Percentiles rank a stretch among this genome's conserved stretches.
phyloP scores from a whole-genome alignment of 37 sponge, comb jelly and placozoan species.

The Chondrilla cf. caribensis region DNA sequence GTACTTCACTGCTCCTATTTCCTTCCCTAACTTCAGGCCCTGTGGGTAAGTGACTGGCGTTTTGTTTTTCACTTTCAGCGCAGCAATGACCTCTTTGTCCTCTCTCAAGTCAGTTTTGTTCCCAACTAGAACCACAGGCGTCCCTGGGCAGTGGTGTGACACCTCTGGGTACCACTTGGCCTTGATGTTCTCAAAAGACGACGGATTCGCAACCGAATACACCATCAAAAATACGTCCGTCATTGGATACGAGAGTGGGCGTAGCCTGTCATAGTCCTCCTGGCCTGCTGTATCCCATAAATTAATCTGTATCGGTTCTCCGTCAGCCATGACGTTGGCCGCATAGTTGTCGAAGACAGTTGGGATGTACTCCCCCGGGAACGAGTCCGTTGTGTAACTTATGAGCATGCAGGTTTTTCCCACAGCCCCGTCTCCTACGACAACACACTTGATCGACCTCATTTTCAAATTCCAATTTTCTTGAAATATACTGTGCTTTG shows the following conservation, averaged over 20 bases:
- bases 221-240: slow-evolving; percentile 78
- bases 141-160: slow-evolving; percentile 79
- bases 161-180: slow-evolving; percentile 82
- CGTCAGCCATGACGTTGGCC: slow-evolving; percentile 68
- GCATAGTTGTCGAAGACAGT: slow-evolving; percentile 90
- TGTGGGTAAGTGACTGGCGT: slow-evolving; percentile 67
- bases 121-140: slow-evolving; percentile 81
- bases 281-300: slow-evolving; percentile 93
- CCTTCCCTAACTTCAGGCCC: slow-evolving; percentile 67
- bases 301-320: slow-evolving; percentile 62
- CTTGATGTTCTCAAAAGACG: slow-evolving; percentile 63
- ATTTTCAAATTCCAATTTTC: slow-evolving; percentile 6
- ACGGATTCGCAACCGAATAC: slow-evolving; percentile 72
- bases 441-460: slow-evolving; percentile 47
- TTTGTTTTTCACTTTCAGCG: slow-evolving; percentile 41
- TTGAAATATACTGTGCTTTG: neutral
- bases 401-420: slow-evolving; percentile 55
- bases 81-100: slow-evolving; percentile 51
- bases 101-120: slow-evolving; percentile 83
- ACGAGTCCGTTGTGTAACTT: slow-evolving; percentile 48
- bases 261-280: slow-evolving; percentile 87
- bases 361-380: slow-evolving; percentile 54
- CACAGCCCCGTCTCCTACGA: slow-evolving; percentile 65
- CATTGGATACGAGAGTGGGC: slow-evolving; percentile 92
- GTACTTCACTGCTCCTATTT: slow-evolving; percentile 81